Base-by-base conservation (phyloP, 1,140 invertebrate species). In the Ladona fulva region DNA sequence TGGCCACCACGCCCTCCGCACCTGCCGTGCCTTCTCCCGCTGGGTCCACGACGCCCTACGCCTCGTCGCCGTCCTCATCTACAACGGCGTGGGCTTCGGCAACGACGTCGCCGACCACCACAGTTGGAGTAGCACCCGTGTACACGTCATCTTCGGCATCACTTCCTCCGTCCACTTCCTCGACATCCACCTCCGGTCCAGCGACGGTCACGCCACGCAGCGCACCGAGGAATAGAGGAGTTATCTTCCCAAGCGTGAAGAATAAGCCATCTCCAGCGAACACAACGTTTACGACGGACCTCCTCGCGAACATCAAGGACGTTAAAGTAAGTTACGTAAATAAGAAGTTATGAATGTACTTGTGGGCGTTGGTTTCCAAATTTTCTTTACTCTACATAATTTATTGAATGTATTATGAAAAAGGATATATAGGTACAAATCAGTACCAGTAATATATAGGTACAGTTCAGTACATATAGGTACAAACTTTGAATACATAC, bases 171-270 rank as follows among this genome's bases (percentile, higher is more conserved):
- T 79, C 59, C 78, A 81, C 74, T 76, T 80, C 78, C 76, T 79
- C 76, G 24, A 80, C 80, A 42, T 80, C 80, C 42, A 74, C 80
- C 7, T 79, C 82, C 79, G 78, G 78, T 24, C 52, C 52, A 66
- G 19, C 74, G 59, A 44, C 73, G 25, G 75, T 25, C 59, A n/a
- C 77, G 3, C 7, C 76, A 42, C 85, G 80, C 81, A 87, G 78
- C 84, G 87, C 79, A 83, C 83, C 76, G 81, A 89, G 92, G 77
- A 94, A 93, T 84, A 90, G 92, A 24, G 91, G 92, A 74, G 90
- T 96, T 80, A 95, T 96, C 84, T 96, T 96, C 86, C 94, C 94
- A 0, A 94, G 93, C 81, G 93, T 96, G 16, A 95, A 95, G 83
- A 95, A 95, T 83, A 96, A 96, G 82, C 94, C 94, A 6, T 91